Conservation (phyloP, 2,113 vertebrate genomes). For the Ptilorrhoa leucosticta region DNA sequence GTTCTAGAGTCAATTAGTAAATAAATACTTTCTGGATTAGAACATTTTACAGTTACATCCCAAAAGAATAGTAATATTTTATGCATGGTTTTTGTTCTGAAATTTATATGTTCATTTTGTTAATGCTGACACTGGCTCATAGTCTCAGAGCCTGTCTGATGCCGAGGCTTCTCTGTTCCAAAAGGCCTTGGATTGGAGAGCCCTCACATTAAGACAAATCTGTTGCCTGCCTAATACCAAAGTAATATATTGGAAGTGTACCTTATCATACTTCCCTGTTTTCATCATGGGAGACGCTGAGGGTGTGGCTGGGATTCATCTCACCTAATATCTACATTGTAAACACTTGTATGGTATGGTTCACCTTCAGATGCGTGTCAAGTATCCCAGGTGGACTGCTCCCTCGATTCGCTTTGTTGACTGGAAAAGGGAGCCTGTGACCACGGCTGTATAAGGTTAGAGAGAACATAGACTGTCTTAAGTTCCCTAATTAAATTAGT, state of each 20-base stretch:
- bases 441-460: not conserved
- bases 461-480: not conserved
- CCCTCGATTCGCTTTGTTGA: not conserved
- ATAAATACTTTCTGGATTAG: not conserved
- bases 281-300: accelerated
- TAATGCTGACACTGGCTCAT: accelerated
- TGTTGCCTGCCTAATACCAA: not conserved
- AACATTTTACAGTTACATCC: not conserved
- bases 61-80: not conserved
- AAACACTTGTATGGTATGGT: not conserved
- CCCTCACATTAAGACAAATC: not conserved
- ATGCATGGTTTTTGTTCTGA: not conserved
- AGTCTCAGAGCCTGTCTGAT: not conserved
- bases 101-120: not conserved
- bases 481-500: not conserved
- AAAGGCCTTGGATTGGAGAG: not conserved
- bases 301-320: not conserved
- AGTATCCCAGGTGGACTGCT: not conserved
- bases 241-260: not conserved
- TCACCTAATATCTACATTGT: not conserved
- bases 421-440: not conserved
- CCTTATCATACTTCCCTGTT: not conserved
- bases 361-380: not conserved
- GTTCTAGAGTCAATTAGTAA: not conserved
- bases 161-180: not conserved